Conservation (phyloP, 2,888 invertebrate species). For the Agrotis segetum region DNA sequence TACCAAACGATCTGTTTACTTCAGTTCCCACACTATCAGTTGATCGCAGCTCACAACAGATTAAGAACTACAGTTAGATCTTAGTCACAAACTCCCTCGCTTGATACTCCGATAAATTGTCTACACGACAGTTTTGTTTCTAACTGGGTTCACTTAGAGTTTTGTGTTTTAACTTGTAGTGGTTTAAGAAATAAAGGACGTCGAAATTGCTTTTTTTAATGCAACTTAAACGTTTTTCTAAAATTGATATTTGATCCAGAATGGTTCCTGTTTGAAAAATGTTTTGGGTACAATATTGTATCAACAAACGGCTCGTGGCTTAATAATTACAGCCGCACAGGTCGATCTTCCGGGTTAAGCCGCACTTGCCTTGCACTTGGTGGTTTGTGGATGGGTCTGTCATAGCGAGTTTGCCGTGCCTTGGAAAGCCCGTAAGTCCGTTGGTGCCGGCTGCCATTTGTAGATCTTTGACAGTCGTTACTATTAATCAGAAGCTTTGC, state of each 20-base stretch:
- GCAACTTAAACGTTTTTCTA: too few relatives aligned
- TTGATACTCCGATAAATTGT: constrained; percentile 36
- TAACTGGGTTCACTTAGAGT: neutral
- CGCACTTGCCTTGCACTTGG: too few relatives aligned
- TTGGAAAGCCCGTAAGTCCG: too few relatives aligned
- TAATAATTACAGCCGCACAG: too few relatives aligned
- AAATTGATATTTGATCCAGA: neutral
- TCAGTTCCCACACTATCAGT: constrained; percentile 45
- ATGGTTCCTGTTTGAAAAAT: neutral
- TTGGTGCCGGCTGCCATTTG: too few relatives aligned
- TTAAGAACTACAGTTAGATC: constrained; percentile 60
- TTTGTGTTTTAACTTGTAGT: neutral
- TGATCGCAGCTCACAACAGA: constrained; percentile 61
- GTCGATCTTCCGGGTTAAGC: too few relatives aligned
- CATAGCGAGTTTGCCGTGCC: too few relatives aligned
- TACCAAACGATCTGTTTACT: constrained; percentile 43
- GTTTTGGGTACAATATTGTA: neutral
- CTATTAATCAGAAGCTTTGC: too few relatives aligned
- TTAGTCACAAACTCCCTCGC: constrained; percentile 30
- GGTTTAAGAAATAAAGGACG: neutral
- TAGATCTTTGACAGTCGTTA: too few relatives aligned
- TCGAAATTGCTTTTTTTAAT: too few relatives aligned
- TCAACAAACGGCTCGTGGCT: too few relatives aligned
- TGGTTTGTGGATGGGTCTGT: too few relatives aligned
- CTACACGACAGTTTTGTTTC: constrained; percentile 17